A percentile compares a stretch with the other conserved stretches of the same genome.
phyloP scores from a whole-genome alignment of 23 tunicate genomes.

The Trididemnum miniatum region DNA sequence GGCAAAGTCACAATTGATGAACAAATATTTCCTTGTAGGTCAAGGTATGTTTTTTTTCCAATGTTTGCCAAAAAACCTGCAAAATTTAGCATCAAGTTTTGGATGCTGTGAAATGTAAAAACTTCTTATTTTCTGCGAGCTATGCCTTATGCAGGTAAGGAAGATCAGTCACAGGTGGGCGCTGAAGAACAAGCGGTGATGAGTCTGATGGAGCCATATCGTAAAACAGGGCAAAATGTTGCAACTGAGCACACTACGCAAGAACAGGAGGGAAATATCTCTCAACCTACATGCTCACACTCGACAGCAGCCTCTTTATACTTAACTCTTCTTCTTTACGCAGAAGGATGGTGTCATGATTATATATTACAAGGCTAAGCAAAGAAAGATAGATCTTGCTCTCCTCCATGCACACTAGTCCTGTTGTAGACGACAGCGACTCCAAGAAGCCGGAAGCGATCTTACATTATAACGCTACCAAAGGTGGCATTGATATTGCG shows the following conservation, averaged over 20 bases:
- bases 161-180: slow-evolving; percentile 22
- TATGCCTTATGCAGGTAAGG: slow-evolving; percentile 13
- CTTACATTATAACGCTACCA: slow-evolving; percentile 16
- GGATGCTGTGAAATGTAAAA: slow-evolving; percentile 22
- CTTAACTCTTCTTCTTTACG: slow-evolving; percentile 16
- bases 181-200: slow-evolving; percentile 12
- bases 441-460: slow-evolving; percentile 23
- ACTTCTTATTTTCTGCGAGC: slow-evolving; percentile 1
- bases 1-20: slow-evolving; percentile 17
- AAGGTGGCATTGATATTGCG: slow-evolving; percentile 21
- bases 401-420: slow-evolving; percentile 23
- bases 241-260: slow-evolving; percentile 23
- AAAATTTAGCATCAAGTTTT: slow-evolving; percentile 23
- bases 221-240: slow-evolving; percentile 13
- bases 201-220: slow-evolving; percentile 27
- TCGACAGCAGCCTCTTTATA: slow-evolving; percentile 10
- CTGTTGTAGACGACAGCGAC: not conserved
- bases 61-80: not conserved
- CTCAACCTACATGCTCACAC: not conserved
- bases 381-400: not conserved
- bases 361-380: slow-evolving; percentile 13
- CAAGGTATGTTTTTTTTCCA: slow-evolving; percentile 14
- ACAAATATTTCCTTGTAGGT: slow-evolving; percentile 23
- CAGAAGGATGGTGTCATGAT: slow-evolving; percentile 4
- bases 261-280: slow-evolving; percentile 15